Percentiles rank a stretch among this genome's conserved stretches.
phyloP scores from a whole-genome alignment of 2,888 invertebrate species.

The Meloe dianella region DNA sequence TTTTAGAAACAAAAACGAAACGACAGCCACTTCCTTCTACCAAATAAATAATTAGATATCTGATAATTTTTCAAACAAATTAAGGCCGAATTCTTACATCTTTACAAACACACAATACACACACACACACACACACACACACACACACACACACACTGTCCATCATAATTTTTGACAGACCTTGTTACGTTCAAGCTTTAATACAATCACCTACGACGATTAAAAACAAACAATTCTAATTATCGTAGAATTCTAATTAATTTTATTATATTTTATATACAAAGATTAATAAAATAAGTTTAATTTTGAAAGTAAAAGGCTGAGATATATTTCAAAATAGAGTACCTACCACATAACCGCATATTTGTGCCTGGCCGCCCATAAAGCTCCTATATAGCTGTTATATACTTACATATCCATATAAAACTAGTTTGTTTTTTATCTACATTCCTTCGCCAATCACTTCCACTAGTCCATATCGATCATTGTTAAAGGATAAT shows the following conservation, averaged over 20 bases:
- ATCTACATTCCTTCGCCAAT: background rate
- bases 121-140: no score
- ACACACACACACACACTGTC: no score
- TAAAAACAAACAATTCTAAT: background rate
- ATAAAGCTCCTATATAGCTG: background rate
- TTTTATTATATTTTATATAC: background rate
- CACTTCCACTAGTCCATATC: background rate
- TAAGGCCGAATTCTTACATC: slow-evolving; percentile 1
- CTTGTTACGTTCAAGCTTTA: slow-evolving; percentile 1
- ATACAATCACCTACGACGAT: background rate
- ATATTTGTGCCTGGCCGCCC: slow-evolving; percentile 7
- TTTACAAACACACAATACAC: no score
- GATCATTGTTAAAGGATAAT: slow-evolving; percentile 8
- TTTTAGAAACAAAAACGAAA: no score
- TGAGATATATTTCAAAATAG: slow-evolving; percentile 1
- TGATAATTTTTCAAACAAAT: background rate
- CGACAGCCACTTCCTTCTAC: background rate
- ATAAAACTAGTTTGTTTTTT: background rate
- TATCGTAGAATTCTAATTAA: background rate
- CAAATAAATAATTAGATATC: background rate
- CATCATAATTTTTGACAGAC: background rate
- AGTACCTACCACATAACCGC: background rate
- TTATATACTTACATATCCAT: background rate
- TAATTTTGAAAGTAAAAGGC: slow-evolving; percentile 9
- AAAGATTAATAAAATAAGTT: background rate